Percentiles rank a stretch among this genome's conserved stretches.
These are phyloP conservation scores for Microhierax caerulescens DNA, from an alignment of 2,797 vertebrate species.

Conservation along the genomic window DNA sequence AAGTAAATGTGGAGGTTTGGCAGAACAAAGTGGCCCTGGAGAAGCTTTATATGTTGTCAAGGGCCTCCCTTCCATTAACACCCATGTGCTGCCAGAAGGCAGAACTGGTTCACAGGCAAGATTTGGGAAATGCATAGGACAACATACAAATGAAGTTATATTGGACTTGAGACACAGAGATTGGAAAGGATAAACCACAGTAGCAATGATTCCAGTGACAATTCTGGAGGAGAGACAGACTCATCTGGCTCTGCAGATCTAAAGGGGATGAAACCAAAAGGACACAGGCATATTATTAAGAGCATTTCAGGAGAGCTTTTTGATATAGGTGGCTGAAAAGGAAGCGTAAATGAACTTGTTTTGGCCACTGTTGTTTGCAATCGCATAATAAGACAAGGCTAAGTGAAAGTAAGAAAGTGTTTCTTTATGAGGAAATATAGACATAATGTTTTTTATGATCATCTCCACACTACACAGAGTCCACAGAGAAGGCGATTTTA, in stretches of 20 bases:
- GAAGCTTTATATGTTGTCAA: background rate
- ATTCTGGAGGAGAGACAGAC: background rate
- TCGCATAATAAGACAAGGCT: background rate
- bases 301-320: background rate
- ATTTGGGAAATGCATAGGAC: background rate
- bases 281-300: background rate
- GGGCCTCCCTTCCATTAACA: background rate
- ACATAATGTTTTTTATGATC: background rate
- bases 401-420: background rate
- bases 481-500: background rate
- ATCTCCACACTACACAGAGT: background rate
- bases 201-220: background rate
- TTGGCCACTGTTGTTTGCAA: background rate
- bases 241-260: background rate
- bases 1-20: rapidly evolving
- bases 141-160: background rate
- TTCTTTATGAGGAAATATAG: background rate
- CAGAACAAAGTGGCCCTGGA: background rate
- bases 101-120: background rate
- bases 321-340: background rate
- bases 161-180: background rate
- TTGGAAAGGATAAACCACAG: background rate
- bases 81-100: background rate
- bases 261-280: background rate
- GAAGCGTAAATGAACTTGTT: background rate